These are phyloP conservation scores for Melipona bicolor DNA, from an alignment of 2,888 invertebrate species.

Conservation along the genomic window DNA sequence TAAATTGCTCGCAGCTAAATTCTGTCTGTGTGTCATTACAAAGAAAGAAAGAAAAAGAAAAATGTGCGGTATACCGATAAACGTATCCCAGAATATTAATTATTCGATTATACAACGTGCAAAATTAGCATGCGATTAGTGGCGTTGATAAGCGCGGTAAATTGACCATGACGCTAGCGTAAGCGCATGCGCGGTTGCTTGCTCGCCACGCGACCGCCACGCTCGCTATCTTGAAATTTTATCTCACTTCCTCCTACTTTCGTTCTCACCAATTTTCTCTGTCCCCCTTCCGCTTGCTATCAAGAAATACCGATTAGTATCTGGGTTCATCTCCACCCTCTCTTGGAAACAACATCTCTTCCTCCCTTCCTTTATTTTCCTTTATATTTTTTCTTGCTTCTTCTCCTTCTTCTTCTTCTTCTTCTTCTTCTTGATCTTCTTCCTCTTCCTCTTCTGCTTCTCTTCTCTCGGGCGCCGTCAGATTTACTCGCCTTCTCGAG, in stretches of 20 bases:
- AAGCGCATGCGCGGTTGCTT: conserved; percentile 69
- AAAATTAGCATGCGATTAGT: conserved; percentile 12
- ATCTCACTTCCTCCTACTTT: conserved; percentile 51
- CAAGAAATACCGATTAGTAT: conserved; percentile 66
- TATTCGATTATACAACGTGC: neutral
- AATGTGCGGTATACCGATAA: no score
- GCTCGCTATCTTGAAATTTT: conserved; percentile 58
- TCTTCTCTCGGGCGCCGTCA: conserved; percentile 49
- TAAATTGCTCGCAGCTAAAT: neutral
- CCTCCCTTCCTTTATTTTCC: conserved; percentile 18
- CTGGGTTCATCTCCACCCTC: conserved; percentile 61
- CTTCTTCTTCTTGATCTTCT: conserved; percentile 16
- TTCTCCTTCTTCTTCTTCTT: neutral
- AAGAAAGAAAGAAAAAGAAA: neutral
- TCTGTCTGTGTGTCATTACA: neutral
- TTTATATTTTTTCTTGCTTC: conserved; percentile 9
- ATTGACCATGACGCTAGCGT: conserved; percentile 4
- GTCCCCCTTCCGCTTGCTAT: conserved; percentile 46
- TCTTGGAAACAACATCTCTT: conserved; percentile 55
- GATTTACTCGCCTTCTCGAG: conserved; percentile 64
- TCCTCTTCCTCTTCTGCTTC: conserved; percentile 40
- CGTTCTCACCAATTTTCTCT: conserved; percentile 53
- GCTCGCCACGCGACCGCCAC: conserved; percentile 77
- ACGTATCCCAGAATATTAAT: neutral
- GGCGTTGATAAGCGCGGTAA: conserved; percentile 5